Evolutionary conservation across 2,888 invertebrate species (phyloP).

Genomic region (Willowsia nigromaculata): DNA sequence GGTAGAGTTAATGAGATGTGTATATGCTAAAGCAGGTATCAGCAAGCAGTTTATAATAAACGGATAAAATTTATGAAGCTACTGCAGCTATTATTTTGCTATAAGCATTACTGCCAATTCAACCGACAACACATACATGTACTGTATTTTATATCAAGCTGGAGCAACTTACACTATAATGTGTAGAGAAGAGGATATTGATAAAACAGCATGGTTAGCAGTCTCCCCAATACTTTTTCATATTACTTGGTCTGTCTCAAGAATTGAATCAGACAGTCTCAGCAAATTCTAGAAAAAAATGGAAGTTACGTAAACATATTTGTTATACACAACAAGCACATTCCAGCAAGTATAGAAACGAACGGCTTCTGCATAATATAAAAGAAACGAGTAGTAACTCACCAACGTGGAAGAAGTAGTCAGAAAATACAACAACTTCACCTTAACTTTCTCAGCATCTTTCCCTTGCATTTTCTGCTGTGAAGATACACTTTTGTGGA

Average conservation of each 20-base stretch:
- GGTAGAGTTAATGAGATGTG: not conserved
- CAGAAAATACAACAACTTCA: not conserved
- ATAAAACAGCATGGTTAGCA: conserved; percentile 23
- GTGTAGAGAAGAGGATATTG: not conserved
- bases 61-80: not conserved
- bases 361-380: not conserved
- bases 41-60: not conserved
- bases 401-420: not conserved
- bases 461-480: not conserved
- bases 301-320: not conserved
- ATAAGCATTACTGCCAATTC: not conserved
- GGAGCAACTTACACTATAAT: not conserved
- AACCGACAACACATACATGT: not conserved
- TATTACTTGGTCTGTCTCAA: conserved; percentile 21
- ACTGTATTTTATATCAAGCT: not conserved
- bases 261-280: conserved; percentile 23
- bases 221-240: not conserved
- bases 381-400: not conserved
- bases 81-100: not conserved
- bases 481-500: not conserved
- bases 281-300: not conserved
- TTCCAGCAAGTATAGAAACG: not conserved
- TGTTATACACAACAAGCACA: not conserved
- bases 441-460: conserved; percentile 13
- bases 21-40: not conserved